phyloP scores from a whole-genome alignment of 2,888 invertebrate genomes.

The Pachydiplax longipennis region DNA sequence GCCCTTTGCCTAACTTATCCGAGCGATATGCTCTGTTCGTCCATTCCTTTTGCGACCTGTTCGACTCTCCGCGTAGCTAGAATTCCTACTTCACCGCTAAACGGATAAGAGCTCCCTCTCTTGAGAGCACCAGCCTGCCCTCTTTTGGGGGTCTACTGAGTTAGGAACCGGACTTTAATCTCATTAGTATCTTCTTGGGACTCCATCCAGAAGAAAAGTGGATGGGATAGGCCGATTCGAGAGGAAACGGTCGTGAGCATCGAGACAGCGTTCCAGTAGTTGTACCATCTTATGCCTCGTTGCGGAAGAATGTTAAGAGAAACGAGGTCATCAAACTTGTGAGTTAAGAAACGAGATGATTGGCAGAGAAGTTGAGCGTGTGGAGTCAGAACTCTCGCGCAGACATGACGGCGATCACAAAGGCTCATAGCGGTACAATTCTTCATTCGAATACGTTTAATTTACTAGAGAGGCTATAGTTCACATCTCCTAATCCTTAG shows the following conservation, averaged over 20 bases:
- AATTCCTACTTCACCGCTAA: background rate
- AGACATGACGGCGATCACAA: too few relatives aligned
- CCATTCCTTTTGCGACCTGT: background rate
- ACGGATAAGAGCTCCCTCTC: background rate
- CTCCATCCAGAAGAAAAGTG: background rate
- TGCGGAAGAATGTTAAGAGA: too few relatives aligned
- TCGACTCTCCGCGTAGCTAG: background rate
- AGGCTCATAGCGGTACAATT: too few relatives aligned
- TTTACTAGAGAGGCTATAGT: too few relatives aligned
- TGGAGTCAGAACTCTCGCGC: too few relatives aligned
- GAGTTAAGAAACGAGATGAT: too few relatives aligned
- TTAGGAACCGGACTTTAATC: conserved; percentile 10
- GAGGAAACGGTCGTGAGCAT: background rate
- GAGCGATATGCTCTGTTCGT: background rate
- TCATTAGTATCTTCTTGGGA: conserved; percentile 28
- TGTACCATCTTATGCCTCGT: background rate
- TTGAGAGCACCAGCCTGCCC: background rate
- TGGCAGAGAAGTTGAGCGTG: too few relatives aligned
- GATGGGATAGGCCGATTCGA: background rate
- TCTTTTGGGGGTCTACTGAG: background rate
- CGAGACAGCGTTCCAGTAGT: background rate
- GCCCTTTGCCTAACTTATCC: background rate
- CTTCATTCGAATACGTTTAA: too few relatives aligned
- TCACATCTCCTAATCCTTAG: too few relatives aligned
- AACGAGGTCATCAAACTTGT: too few relatives aligned